phyloP scores from a whole-genome alignment of 2,888 invertebrate species.

The Thecophora atra region DNA sequence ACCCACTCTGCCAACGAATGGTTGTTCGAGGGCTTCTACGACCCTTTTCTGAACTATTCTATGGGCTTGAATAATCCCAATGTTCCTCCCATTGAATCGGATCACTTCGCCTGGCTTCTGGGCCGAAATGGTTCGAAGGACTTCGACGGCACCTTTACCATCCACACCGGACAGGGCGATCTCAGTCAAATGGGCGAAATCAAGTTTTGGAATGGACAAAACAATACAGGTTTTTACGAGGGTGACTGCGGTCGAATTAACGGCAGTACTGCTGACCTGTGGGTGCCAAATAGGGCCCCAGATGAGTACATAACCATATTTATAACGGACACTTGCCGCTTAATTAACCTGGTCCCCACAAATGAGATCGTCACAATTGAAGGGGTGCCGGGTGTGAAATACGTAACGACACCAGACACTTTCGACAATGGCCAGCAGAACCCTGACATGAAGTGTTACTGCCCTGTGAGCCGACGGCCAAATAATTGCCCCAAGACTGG shows the following conservation, averaged over 20 bases:
- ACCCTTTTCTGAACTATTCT: slow-evolving; percentile 73
- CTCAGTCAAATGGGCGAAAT: slow-evolving; percentile 75
- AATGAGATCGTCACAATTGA: slow-evolving; percentile 48
- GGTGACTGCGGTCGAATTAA: slow-evolving; percentile 74
- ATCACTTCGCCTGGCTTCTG: slow-evolving; percentile 84
- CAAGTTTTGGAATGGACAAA: slow-evolving; percentile 75
- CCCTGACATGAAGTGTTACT: slow-evolving; percentile 75
- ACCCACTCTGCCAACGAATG: slow-evolving; percentile 75
- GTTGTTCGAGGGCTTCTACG: slow-evolving; percentile 84
- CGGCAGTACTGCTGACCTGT: slow-evolving; percentile 83
- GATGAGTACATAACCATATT: slow-evolving; percentile 74
- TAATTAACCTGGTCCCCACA: slow-evolving; percentile 64
- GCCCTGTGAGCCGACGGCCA: slow-evolving; percentile 61
- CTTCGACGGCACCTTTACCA: slow-evolving; percentile 80
- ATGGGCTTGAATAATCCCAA: slow-evolving; percentile 62
- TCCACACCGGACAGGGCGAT: slow-evolving; percentile 76
- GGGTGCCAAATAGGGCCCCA: slow-evolving; percentile 71
- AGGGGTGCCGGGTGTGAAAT: slow-evolving; percentile 60
- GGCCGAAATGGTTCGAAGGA: slow-evolving; percentile 78
- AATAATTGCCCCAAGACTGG: slow-evolving; percentile 69
- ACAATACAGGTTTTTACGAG: slow-evolving; percentile 70
- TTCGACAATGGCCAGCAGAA: slow-evolving; percentile 78
- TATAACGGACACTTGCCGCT: slow-evolving; percentile 83
- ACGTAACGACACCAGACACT: slow-evolving; percentile 70
- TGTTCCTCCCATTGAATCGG: slow-evolving; percentile 59